These are phyloP conservation scores for Ibycter americanus DNA, from an alignment of 2,797 vertebrate genomes.

Conservation along the genomic window DNA sequence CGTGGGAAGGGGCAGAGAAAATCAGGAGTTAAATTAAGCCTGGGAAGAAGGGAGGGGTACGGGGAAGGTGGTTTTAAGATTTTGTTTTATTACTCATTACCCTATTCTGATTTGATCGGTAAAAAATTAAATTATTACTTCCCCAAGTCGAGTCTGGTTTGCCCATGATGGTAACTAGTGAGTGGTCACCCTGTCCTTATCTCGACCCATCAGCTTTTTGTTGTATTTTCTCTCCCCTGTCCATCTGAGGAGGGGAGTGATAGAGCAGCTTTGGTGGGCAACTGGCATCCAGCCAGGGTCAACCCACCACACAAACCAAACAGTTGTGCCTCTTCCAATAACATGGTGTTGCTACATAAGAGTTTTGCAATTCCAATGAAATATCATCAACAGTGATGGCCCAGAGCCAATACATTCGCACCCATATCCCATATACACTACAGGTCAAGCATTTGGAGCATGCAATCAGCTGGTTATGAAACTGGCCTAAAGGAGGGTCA, in stretches of 20 bases:
- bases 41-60: neutral
- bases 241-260: neutral
- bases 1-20: no score
- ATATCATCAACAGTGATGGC: neutral
- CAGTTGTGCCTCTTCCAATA: neutral
- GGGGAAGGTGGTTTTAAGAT: neutral
- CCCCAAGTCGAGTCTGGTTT: neutral
- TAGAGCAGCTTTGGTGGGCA: neutral
- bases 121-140: no score
- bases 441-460: neutral
- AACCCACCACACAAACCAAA: neutral
- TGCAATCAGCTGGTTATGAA: neutral
- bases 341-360: slow-evolving; percentile 7
- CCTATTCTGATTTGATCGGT: no score
- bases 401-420: neutral
- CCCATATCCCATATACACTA: neutral
- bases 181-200: neutral
- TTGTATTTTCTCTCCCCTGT: neutral
- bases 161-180: neutral
- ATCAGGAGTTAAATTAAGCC: neutral
- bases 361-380: slow-evolving; percentile 30
- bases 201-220: neutral
- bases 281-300: neutral
- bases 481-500: neutral
- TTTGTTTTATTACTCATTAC: neutral